A percentile compares a stretch with the other conserved stretches of the same genome.
Evolutionary conservation across 2,888 invertebrate species (phyloP).

Genomic region (Acanthoscelides obtectus): DNA sequence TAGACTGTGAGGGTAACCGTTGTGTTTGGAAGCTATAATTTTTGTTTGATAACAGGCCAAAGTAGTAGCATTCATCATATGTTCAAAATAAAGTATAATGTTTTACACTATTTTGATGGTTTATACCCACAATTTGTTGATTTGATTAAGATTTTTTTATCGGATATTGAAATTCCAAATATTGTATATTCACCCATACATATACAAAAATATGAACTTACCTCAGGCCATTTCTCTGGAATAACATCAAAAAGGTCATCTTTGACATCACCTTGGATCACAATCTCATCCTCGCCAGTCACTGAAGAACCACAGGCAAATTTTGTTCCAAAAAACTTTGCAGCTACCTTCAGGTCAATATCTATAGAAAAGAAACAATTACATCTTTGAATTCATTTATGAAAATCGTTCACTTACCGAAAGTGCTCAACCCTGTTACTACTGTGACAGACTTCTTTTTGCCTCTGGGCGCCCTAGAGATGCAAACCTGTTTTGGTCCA

Average conservation of each 20-base stretch:
- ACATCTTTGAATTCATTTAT: background rate
- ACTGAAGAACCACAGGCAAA: slow-evolving; percentile 99
- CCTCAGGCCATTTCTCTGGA: slow-evolving; percentile 97
- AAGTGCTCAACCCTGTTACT: slow-evolving; percentile 90
- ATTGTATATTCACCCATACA: too few relatives aligned
- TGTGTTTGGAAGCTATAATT: too few relatives aligned
- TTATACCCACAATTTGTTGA: background rate
- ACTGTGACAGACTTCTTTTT: slow-evolving; percentile 99
- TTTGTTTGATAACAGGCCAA: too few relatives aligned
- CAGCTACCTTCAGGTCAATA: slow-evolving; percentile 95
- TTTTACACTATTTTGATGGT: background rate
- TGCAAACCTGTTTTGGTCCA: slow-evolving; percentile 77
- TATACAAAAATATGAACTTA: slow-evolving; percentile 45
- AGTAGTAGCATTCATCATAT: too few relatives aligned
- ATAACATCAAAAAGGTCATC: slow-evolving; percentile 97
- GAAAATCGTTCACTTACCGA: slow-evolving; percentile 57
- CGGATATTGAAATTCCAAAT: too few relatives aligned
- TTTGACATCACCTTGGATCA: slow-evolving; percentile 98
- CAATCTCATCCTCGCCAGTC: slow-evolving; percentile 98
- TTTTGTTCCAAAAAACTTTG: slow-evolving; percentile 95
- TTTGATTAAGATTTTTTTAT: too few relatives aligned
- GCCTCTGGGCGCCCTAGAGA: slow-evolving; percentile 88
- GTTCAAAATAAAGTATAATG: too few relatives aligned
- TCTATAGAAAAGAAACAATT: slow-evolving; percentile 53
- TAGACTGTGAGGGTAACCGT: too few relatives aligned